Conservation (phyloP, 2,797 vertebrate species). For the Manis crassicaudata region DNA sequence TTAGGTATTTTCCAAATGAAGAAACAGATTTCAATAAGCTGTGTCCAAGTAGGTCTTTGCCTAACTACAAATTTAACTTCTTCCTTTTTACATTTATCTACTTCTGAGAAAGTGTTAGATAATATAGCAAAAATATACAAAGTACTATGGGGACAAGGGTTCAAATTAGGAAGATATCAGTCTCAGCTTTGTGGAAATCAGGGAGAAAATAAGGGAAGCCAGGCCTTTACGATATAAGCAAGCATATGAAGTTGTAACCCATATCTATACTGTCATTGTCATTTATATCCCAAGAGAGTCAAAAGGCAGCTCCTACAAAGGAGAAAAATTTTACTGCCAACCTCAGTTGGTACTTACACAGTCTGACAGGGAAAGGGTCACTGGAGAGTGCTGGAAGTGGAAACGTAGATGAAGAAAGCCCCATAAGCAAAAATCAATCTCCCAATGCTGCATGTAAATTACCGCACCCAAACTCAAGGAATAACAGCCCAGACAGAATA, state of each 20-base stretch:
- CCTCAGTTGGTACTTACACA: neutral
- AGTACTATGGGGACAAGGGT: neutral
- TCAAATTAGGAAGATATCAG: conserved; percentile 17
- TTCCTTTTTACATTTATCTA: neutral
- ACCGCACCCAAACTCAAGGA: conserved; percentile 61
- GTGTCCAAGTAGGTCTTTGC: neutral
- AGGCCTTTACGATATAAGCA: neutral
- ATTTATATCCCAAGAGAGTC: conserved; percentile 31
- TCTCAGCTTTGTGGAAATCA: neutral
- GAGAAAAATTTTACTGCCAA: neutral
- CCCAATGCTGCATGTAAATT: conserved; percentile 17
- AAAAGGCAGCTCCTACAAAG: neutral
- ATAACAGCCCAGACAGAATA: conserved; percentile 67
- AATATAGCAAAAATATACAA: neutral
- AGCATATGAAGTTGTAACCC: neutral
- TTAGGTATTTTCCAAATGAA: conserved; percentile 50
- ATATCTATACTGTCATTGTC: neutral
- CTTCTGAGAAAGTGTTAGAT: conserved; percentile 26
- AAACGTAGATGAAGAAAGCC: conserved; percentile 29
- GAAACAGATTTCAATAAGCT: conserved; percentile 36
- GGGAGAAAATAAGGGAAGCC: neutral
- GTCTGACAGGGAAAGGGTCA: neutral
- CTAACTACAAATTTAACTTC: conserved; percentile 26
- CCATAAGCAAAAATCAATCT: conserved; percentile 39
- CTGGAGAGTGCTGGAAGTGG: neutral